Base-by-base conservation (phyloP, 2,797 vertebrate genomes). In the Urophycis tenuis region DNA sequence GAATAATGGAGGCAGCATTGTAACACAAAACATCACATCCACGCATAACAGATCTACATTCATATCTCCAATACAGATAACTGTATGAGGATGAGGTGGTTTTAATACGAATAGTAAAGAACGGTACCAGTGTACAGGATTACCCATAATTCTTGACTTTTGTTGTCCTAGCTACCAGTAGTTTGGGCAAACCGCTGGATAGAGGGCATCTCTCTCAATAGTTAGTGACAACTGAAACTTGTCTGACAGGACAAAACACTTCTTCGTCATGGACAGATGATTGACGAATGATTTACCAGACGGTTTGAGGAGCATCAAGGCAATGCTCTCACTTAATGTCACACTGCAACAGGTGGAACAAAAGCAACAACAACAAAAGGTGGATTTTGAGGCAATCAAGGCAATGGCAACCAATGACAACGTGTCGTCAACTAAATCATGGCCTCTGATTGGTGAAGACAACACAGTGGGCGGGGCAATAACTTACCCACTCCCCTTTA, bases 401-500 rank as follows among this genome's bases (percentile, higher is more conserved):
- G 76, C 19, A 79, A 73, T 76, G 9, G 79, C 85, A 88, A 83
- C 83, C 80, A 75, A 83, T 79, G 49, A 75, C 41, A 80, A 80
- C 73, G 36, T 36, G 72, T 14, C 70, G 35, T 80, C 76, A 69
- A 45, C 79, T 76, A 83, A 80, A 77, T 73, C 78, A 75, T 81
- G 81, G 79, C 78, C 81, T 77, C 79, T 86, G 85, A 89, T 75
- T 87, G 88, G 86, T 84, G 81, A 80, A 86, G 79, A 81, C 79
- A 88, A 82, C 84, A 88, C 82, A 87, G 82, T 79, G 80, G 88
- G 81, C 34, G 31, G 78, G 78, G 75, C 79, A 82, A 83, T 32
- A 76, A 96, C 95, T 96, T 94, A 96, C 95, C 96, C 96, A 94
- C 91, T 96, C 95, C 93, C 96, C 95, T 91, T 94, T 96, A 93